Evolutionary conservation across 2,797 vertebrate genomes (phyloP).

Genomic region (Bryconaethiops microstoma): DNA sequence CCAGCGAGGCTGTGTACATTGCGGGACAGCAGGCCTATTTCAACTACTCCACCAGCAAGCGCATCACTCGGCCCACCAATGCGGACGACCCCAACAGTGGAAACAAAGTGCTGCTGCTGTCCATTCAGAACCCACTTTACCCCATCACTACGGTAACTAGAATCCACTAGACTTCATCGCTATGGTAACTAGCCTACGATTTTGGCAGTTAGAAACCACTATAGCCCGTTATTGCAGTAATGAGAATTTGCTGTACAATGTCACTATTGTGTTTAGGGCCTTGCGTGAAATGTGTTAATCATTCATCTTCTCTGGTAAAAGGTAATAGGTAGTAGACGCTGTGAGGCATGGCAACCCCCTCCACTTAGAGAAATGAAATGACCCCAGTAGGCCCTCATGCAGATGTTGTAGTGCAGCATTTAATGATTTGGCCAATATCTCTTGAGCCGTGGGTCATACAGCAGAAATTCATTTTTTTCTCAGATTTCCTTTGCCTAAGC

Average conservation of each 20-base stretch:
- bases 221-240: neutral
- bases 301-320: too few species aligned
- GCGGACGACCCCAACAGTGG: conserved; percentile 94
- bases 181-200: neutral
- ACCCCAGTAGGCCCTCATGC: too few species aligned
- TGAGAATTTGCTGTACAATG: neutral
- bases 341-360: too few species aligned
- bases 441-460: too few species aligned
- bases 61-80: conserved; percentile 94
- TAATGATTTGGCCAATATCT: too few species aligned
- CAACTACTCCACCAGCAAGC: conserved; percentile 97
- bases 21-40: conserved; percentile 97
- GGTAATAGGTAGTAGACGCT: too few species aligned
- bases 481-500: too few species aligned
- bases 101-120: conserved; percentile 95
- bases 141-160: conserved; percentile 92
- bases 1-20: conserved; percentile 89
- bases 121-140: conserved; percentile 98
- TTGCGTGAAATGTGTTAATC: too few species aligned
- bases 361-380: too few species aligned
- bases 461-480: too few species aligned
- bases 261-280: neutral
- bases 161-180: neutral
- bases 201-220: neutral
- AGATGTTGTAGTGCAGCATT: too few species aligned